These are phyloP conservation scores for Cygnus atratus DNA, from an alignment of 2,113 vertebrate genomes.

Conservation along the genomic window DNA sequence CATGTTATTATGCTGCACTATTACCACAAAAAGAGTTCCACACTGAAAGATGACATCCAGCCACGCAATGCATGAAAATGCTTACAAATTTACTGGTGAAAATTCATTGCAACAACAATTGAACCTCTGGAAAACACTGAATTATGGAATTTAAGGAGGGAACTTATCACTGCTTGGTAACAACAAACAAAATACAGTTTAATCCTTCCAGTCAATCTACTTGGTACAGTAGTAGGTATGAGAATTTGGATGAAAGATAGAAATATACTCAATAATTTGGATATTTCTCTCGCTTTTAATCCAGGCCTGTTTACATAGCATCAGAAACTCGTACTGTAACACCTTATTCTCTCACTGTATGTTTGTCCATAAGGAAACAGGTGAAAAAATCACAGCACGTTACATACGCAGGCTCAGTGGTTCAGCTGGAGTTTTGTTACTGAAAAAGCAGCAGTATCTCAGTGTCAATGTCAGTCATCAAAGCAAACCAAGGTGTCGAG, in stretches of 20 bases:
- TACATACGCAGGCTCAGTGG: background rate
- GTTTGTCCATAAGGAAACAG: background rate
- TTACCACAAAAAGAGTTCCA: background rate
- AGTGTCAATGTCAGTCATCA: conserved; percentile 34
- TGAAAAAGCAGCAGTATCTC: conserved; percentile 39
- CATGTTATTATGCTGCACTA: background rate
- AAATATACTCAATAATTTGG: background rate
- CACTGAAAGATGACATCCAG: background rate
- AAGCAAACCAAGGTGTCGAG: conserved; percentile 65
- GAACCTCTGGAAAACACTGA: background rate
- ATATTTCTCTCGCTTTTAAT: background rate
- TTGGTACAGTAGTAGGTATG: background rate
- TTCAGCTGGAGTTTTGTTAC: conserved; percentile 25
- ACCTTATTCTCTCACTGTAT: background rate
- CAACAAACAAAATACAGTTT: background rate
- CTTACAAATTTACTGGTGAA: background rate
- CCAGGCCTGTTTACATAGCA: background rate
- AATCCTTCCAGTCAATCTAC: background rate
- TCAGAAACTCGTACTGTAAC: background rate
- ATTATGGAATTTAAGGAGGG: background rate
- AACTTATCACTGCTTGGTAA: background rate
- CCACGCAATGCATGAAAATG: background rate
- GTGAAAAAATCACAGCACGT: background rate
- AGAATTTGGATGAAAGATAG: background rate
- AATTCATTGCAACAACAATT: background rate